phyloP scores from a whole-genome alignment of 2,113 vertebrate species.

The Urocynchramus pylzowi region DNA sequence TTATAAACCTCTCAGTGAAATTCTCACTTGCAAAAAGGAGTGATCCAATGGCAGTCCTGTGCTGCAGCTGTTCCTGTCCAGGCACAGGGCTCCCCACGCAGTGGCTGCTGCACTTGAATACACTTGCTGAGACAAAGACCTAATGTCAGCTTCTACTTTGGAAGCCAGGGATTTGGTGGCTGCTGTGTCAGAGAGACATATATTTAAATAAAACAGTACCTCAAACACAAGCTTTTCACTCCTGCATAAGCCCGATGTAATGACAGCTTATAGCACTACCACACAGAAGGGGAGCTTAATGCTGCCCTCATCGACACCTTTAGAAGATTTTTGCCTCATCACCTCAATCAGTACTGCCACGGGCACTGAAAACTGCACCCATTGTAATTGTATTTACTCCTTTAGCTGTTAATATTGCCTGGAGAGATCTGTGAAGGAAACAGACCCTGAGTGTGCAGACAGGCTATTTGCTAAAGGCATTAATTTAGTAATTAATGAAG shows the following conservation, averaged over 20 bases:
- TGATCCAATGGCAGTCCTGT: background rate
- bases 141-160: background rate
- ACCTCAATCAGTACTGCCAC: background rate
- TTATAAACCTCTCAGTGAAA: background rate
- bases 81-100: background rate
- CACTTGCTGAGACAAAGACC: background rate
- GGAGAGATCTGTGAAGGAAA: background rate
- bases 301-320: background rate
- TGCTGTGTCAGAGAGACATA: background rate
- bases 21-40: background rate
- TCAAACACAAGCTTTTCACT: background rate
- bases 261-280: background rate
- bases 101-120: slow-evolving; percentile 15
- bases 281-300: background rate
- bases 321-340: background rate
- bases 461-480: slow-evolving; percentile 5
- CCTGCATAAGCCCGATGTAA: background rate
- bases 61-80: background rate
- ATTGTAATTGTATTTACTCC: background rate
- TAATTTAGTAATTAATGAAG: slow-evolving; percentile 45
- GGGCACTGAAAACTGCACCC: background rate
- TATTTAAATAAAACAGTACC: background rate
- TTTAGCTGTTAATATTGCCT: background rate
- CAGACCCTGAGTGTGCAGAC: background rate
- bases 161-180: background rate